phyloP scores from a whole-genome alignment of 2,888 invertebrate species.

The Allacma fusca region DNA sequence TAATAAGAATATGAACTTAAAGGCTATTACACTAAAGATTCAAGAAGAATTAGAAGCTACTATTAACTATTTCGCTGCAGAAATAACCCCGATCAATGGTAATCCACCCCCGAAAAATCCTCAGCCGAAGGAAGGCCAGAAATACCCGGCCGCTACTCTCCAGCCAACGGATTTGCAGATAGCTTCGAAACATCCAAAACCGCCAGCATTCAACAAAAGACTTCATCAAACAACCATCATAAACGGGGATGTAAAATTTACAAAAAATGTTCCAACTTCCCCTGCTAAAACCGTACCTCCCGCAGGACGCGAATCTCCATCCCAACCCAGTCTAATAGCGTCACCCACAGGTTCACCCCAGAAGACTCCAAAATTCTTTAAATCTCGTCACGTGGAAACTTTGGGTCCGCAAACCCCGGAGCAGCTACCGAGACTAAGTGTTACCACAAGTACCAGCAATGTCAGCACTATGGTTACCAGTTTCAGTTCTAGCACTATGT shows the following conservation, averaged over 20 bases:
- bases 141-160: neutral
- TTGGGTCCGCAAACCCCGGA: no score
- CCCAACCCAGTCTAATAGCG: neutral
- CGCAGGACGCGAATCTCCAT: no score
- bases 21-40: neutral
- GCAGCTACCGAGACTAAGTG: no score
- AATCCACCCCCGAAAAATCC: neutral
- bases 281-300: constrained; percentile 38
- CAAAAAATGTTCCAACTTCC: constrained; percentile 33
- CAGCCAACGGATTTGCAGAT: no score
- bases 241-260: constrained; percentile 53
- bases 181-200: no score
- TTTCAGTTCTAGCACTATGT: no score
- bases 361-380: constrained; percentile 60
- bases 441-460: no score
- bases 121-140: neutral
- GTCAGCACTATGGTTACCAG: no score
- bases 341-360: constrained; percentile 42
- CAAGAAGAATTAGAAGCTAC: constrained; percentile 30
- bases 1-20: no score
- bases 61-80: constrained; percentile 30
- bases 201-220: neutral
- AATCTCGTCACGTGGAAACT: constrained; percentile 48
- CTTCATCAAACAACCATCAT: constrained; percentile 44
- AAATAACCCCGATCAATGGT: constrained; percentile 29